These are phyloP conservation scores for Fukomys damarensis DNA, from an alignment of 2,113 vertebrate species.

Conservation along the genomic window DNA sequence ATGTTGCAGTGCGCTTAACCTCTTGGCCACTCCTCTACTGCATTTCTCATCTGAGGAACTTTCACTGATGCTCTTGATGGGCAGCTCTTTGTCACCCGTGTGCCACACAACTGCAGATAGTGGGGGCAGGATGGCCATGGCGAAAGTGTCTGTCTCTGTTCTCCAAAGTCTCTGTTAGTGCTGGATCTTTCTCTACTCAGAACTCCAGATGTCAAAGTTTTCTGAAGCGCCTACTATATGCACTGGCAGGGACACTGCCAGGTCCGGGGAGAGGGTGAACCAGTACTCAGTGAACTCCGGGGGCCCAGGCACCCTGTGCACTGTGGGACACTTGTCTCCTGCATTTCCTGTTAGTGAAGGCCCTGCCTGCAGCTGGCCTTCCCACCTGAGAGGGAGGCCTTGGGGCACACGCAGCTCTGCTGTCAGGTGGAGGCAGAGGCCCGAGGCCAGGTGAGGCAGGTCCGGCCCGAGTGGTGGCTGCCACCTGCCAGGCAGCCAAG, in stretches of 20 bases:
- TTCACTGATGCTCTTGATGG: neutral
- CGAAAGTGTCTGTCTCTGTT: neutral
- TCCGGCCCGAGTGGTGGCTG: neutral
- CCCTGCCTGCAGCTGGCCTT: neutral
- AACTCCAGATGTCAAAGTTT: neutral
- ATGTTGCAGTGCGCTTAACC: too few species aligned
- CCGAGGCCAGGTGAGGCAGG: neutral
- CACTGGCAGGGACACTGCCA: accelerated
- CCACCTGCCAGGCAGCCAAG: neutral
- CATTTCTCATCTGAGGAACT: neutral
- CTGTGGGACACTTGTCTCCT: neutral
- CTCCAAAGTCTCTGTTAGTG: too few species aligned
- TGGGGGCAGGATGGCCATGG: too few species aligned
- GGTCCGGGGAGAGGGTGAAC: too few species aligned
- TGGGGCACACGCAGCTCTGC: conserved; percentile 65
- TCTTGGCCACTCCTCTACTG: neutral
- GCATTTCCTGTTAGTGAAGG: neutral
- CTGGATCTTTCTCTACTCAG: neutral
- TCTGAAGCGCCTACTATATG: neutral
- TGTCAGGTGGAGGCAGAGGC: conserved; percentile 69
- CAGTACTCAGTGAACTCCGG: accelerated
- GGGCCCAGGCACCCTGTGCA: accelerated
- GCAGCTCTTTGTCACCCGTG: too few species aligned
- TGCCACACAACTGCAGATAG: neutral
- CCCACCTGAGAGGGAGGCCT: conserved; percentile 73